Base-by-base conservation (phyloP, 2,888 invertebrate species). In the Pilophorus perplexus region DNA sequence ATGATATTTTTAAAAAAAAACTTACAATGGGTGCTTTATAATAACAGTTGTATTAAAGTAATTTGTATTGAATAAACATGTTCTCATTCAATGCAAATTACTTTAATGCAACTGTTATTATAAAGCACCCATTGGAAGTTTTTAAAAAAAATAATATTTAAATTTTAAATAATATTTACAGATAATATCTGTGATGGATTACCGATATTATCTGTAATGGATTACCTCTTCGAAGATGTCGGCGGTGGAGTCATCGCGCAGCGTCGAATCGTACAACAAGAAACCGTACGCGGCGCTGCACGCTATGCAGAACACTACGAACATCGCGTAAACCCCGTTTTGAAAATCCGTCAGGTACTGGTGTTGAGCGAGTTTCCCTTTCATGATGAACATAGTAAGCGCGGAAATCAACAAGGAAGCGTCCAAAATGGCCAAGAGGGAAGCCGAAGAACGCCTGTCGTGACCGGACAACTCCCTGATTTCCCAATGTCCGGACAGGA, bases 311-410 rank as follows among this genome's bases (percentile, higher is more conserved):
- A 37, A 37, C 1, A 1, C 10, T 33, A 37, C 38, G 12, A 37
- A 16, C 3, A 55, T 8, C 2, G 12, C n/a, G 22, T 20, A 55
- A 20, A 55, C 18, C 20, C 6, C 18, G 14, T 55, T 55, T 22
- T 55, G 37, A 1, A 20, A n/a, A 14, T 55, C 55, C 10, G 38
- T 55, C 2, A 55, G 37, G 22, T 55, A 55, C 37, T 55, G 55
- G 22, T 22, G 38, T 10, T 55, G 6, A 20, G 33, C 38, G 12
- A 55, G 22, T 55, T 38, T 37, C 14, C 55, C 37, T 38, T 55
- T 55, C 38, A 55, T 18, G 18, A 55, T 22, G 18, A 37, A 23
- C 5, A 10, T n/a, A 22, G 38, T 10, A 3, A 37, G 12, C 6
- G 38, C 8, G 4, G 37, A 55, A 22, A 20, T 16, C 2, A 20